Conservation (phyloP, 2,888 invertebrate species). For the Protodeltote pygarga region DNA sequence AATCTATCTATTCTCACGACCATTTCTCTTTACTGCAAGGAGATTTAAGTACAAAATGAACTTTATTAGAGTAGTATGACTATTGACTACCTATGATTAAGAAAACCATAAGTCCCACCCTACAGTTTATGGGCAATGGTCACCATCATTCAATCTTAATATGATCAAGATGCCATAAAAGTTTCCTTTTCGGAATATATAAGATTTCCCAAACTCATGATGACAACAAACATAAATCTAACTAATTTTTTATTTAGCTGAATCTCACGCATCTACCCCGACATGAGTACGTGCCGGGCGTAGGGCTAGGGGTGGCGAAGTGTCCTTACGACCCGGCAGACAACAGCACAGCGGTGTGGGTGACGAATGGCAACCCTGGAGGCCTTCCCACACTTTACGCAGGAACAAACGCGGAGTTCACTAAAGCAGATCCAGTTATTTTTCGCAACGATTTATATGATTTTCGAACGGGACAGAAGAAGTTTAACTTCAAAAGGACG, state of each 20-base stretch:
- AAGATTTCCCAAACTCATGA: not conserved
- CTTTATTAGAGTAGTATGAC: not conserved
- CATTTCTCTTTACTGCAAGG: slow-evolving; percentile 30
- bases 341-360: slow-evolving; percentile 91
- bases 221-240: not conserved
- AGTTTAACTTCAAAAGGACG: slow-evolving; percentile 89
- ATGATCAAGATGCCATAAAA: too few relatives aligned
- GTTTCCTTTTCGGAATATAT: not conserved
- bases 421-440: slow-evolving; percentile 91
- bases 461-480: slow-evolving; percentile 86
- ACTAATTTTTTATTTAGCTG: slow-evolving; percentile 62
- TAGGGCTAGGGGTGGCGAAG: slow-evolving; percentile 90
- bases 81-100: not conserved
- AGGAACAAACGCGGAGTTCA: slow-evolving; percentile 91
- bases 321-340: slow-evolving; percentile 92
- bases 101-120: too few relatives aligned
- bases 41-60: slow-evolving; percentile 2
- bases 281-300: slow-evolving; percentile 88
- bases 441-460: slow-evolving; percentile 90
- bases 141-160: too few relatives aligned
- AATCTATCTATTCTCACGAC: slow-evolving; percentile 27
- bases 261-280: slow-evolving; percentile 86
- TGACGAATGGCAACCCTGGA: slow-evolving; percentile 89
- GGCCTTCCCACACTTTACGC: slow-evolving; percentile 89
- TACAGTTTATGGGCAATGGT: too few relatives aligned